Percentiles rank a stretch among this genome's conserved stretches.
phyloP scores from a whole-genome alignment of 2,797 vertebrate species.

The Buphagus erythrorhynchus region DNA sequence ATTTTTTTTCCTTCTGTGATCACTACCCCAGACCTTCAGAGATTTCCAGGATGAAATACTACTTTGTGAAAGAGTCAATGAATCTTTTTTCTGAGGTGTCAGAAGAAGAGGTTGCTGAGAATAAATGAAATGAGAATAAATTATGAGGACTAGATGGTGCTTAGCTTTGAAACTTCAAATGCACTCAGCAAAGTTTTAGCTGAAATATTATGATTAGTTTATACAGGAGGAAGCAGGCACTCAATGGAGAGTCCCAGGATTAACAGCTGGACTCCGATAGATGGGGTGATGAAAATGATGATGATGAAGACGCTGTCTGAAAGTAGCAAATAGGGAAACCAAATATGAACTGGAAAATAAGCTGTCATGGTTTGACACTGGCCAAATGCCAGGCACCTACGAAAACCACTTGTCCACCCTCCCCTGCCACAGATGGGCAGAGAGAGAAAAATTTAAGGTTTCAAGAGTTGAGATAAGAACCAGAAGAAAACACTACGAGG shows the following conservation, averaged over 20 bases:
- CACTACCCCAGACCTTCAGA: not conserved
- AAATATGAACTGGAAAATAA: not conserved
- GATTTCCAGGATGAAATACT: not conserved
- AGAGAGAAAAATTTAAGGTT: not conserved
- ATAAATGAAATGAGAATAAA: not conserved
- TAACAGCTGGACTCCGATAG: not conserved
- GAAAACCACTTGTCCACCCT: accelerated
- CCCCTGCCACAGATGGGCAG: not conserved
- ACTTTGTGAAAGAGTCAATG: not conserved
- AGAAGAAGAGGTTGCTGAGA: not conserved
- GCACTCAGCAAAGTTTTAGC: not conserved
- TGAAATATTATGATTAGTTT: not conserved
- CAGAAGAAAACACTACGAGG: not conserved
- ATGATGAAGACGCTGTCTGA: not conserved
- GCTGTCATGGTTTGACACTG: not conserved
- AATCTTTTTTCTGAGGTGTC: not conserved
- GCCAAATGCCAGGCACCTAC: not conserved
- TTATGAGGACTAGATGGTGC: not conserved
- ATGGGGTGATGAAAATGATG: not conserved
- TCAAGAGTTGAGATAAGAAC: not conserved
- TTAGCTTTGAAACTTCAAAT: not conserved
- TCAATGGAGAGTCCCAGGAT: not conserved
- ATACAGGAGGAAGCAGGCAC: not conserved
- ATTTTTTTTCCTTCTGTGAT: not conserved
- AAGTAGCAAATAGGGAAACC: not conserved